Evolutionary conservation across 1,140 invertebrate species (phyloP).

Genomic region (Aporrectodea caliginosa): DNA sequence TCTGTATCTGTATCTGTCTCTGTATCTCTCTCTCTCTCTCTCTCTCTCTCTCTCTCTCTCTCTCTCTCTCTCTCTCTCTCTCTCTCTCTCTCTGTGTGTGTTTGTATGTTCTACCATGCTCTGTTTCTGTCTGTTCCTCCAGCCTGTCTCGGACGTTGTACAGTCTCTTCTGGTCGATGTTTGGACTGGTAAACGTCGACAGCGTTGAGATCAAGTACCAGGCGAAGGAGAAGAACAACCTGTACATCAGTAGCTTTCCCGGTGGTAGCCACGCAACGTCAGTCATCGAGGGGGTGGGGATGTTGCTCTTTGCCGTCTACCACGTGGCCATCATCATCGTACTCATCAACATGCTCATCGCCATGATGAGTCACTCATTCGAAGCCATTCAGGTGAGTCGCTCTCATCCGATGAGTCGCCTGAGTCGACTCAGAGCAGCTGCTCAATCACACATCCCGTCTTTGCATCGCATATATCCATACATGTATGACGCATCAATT

Average conservation of each 20-base stretch:
- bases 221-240: constrained; percentile 5
- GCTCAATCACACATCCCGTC: too few species aligned
- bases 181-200: constrained; percentile 65
- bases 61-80: too few species aligned
- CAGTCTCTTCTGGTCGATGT: constrained; percentile 72
- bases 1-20: too few species aligned
- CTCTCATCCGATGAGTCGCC: too few species aligned
- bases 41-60: too few species aligned
- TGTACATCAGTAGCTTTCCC: constrained; percentile 6
- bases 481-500: too few species aligned
- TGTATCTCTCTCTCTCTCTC: too few species aligned
- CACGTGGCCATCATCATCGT: constrained; percentile 62
- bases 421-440: too few species aligned
- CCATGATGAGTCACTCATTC: constrained; percentile 64
- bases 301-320: constrained; percentile 60
- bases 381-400: constrained; percentile 62
- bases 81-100: too few species aligned
- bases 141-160: constrained; percentile 64
- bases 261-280: constrained; percentile 37
- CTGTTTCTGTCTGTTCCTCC: constrained; percentile 37
- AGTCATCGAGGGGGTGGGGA: constrained; percentile 57
- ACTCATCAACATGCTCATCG: constrained; percentile 63
- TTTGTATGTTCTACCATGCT: too few species aligned
- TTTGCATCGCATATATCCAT: too few species aligned
- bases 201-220: constrained; percentile 31